Evolutionary conservation across 2,113 vertebrate species (phyloP), one percentile per base, ranked within the genome.

Genomic region (Hoplias malabaricus): DNA sequence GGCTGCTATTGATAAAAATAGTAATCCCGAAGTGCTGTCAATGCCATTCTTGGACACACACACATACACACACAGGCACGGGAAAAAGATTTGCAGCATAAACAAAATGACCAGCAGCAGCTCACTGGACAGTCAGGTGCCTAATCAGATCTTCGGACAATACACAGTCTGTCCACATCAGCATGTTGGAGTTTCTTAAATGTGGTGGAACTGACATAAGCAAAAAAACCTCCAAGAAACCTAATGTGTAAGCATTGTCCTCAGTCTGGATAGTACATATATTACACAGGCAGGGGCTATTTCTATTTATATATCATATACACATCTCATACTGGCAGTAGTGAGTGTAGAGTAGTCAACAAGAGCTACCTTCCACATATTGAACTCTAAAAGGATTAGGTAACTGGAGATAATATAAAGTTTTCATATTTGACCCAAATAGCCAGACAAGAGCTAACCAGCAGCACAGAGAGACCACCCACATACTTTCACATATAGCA

Each of bases 11-110:
- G 50, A 84, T 69, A 82, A 50, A 69, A 73, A 79, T 69, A 83
- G 56, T 31, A 75, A 21, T 25, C 57, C 54, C 79, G 78, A 75
- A 74, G 81, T 79, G 80, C 80, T 71, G 73, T 78, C 81, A 84
- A 75, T 80, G 23, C 12, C 56, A 34, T 73, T 73, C 77, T 78
- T 2, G 70, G 43, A 84, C 72, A 79, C 84, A 71, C 74, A 11
- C 82, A 87, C 83, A 82, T 80, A 73, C 69, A 81, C 53, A 85
- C 83, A 80, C 71, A 78, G 11, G n/a, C 31, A 40, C 29, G 10
- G 5, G 9, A n/a, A 69, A 79, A 78, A 77, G 48, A 50, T 23
- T 11, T 57, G 25, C 50, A 29, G 69, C 31, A 36, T 23, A 23
- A 50, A 71, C 25, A 36, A 56, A 21, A 72, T 72, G 33, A 40